Conservation (phyloP, 2,797 vertebrate genomes). For the Pantherophis vulpinus region DNA sequence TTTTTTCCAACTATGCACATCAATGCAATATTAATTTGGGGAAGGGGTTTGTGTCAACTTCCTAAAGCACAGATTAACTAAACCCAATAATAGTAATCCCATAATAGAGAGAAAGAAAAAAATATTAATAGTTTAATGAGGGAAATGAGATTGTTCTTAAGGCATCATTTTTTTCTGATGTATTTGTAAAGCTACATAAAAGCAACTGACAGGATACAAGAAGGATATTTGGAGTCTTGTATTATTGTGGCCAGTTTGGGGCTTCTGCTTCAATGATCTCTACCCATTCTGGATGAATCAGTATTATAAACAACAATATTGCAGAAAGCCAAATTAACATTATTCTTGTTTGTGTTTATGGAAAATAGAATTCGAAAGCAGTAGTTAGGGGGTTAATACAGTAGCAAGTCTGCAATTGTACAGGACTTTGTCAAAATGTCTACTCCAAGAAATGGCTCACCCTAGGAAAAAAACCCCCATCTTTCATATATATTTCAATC, state of each 20-base stretch:
- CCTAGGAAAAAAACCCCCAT: not conserved
- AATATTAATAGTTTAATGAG: constrained; percentile 33
- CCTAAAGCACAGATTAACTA: constrained; percentile 37
- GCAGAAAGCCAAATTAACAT: constrained; percentile 10
- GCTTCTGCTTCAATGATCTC: not conserved
- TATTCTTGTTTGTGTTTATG: constrained; percentile 17
- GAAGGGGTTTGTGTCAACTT: not conserved
- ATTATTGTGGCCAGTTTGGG: not conserved
- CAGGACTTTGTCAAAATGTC: not conserved
- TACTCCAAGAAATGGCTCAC: not conserved
- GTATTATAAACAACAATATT: not conserved
- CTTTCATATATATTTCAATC: not conserved
- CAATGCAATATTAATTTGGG: constrained; percentile 5
- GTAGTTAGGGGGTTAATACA: not conserved
- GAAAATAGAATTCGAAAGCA: constrained; percentile 33
- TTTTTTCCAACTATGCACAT: not conserved
- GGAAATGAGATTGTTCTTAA: constrained; percentile 22
- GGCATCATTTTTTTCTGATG: constrained; percentile 12
- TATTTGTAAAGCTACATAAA: not conserved
- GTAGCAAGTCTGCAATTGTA: accelerated
- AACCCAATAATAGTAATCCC: constrained; percentile 26
- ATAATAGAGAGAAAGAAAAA: constrained; percentile 22
- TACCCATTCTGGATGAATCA: constrained; percentile 23
- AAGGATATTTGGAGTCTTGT: not conserved
- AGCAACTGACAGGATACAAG: constrained; percentile 23